These are phyloP conservation scores for Panthera uncia DNA, from an alignment of 2,113 vertebrate genomes.

Conservation along the genomic window DNA sequence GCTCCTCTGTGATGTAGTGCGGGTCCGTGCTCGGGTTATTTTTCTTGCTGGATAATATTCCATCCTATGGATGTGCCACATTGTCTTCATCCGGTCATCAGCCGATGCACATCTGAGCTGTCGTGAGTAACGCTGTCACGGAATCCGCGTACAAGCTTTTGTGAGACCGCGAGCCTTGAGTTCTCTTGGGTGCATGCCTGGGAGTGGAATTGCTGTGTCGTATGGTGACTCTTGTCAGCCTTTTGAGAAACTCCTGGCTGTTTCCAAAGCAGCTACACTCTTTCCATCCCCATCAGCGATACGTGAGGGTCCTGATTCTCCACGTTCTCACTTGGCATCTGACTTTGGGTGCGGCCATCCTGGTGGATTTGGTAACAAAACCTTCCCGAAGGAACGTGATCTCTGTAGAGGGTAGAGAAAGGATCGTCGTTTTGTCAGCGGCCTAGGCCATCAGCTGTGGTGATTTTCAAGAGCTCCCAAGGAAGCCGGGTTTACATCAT, in stretches of 20 bases:
- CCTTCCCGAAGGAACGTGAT: not conserved
- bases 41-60: accelerated
- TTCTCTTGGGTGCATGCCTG: not conserved
- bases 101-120: accelerated
- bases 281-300: accelerated
- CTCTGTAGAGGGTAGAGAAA: not conserved
- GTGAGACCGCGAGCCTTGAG: accelerated
- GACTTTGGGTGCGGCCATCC: not conserved
- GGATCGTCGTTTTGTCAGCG: not conserved
- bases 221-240: not conserved
- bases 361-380: not conserved
- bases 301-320: not conserved
- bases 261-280: accelerated
- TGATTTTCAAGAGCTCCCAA: not conserved
- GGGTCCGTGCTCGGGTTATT: accelerated
- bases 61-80: accelerated
- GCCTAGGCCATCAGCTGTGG: not conserved
- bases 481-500: not conserved
- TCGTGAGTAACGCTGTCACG: accelerated
- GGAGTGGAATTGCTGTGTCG: not conserved
- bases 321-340: accelerated
- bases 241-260: not conserved
- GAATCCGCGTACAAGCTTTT: accelerated
- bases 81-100: accelerated
- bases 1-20: accelerated